Base-by-base conservation (phyloP, 1,140 invertebrate species). In the Zaprionus ornatus region DNA sequence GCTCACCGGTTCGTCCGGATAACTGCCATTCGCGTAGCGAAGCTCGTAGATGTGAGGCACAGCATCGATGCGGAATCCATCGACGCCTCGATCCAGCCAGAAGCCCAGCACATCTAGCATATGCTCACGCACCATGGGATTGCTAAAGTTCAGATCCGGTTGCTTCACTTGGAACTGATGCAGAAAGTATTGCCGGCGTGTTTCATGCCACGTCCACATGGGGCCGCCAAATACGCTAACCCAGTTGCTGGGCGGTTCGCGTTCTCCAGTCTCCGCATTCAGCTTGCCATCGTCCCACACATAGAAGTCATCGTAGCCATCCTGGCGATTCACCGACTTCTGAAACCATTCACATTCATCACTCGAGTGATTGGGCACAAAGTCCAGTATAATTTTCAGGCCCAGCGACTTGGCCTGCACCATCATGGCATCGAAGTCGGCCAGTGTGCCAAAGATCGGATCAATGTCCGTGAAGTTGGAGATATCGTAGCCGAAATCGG, bases 41-140 rank as follows among this genome's bases (percentile, higher is more conserved):
- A 94, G 93, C 92, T 97, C 96, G 80, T 95, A 94, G 10, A 96
- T 90, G 87, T 94, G 93, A 1, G 94, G 93, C 1, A 96, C 93
- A 13, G 95, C 95, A 77, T 95, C 94, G 19, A 97, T 94, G 56
- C 95, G 93, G 80, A 97, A 97, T 12, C 96, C 97, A 91, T 96
- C 95, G 0, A 97, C 95, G 1, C 96, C 96, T 80, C 94, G 94
- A 21, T 95, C 93, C 15, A 97, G 78, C 97, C 97, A 97, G 81
- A 96, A 97, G 23, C 93, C 90, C 1, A 97, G 80, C 15, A 96
- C 93, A 61, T 95, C 93, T 93, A 91, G 75, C 93, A 97, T 95
- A 81, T 95, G 95, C 73, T 95, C 81, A 2, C 94, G 92, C 2
- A 97, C 94, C 48, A 86, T 80, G 5, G 93, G 92, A 91, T 95